A percentile compares a stretch with the other conserved stretches of the same genome.
Evolutionary conservation across 2,113 vertebrate species (phyloP).

Genomic region (Ceyx melanurus): DNA sequence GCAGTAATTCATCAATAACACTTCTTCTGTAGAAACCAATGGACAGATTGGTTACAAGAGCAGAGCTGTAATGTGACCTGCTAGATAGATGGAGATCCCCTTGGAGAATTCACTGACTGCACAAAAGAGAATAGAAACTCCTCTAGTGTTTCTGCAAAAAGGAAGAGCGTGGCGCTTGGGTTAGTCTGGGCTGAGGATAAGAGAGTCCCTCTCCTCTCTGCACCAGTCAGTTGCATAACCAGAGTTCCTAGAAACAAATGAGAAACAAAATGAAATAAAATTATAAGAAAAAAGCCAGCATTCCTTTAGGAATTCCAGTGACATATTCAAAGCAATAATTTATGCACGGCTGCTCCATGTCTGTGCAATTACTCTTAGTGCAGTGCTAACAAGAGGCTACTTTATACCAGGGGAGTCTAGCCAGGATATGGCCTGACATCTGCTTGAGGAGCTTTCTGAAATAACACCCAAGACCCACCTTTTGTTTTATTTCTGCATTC

Average conservation of each 20-base stretch:
- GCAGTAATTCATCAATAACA: constrained; percentile 71
- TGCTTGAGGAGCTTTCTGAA: background rate
- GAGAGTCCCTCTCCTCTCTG: background rate
- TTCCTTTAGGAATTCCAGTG: constrained; percentile 29
- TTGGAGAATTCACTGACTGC: constrained; percentile 17
- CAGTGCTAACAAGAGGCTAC: background rate
- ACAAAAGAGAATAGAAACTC: constrained; percentile 43
- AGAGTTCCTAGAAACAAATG: constrained; percentile 27
- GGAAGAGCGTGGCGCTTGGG: background rate
- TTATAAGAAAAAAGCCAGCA: background rate
- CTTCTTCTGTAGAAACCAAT: constrained; percentile 52
- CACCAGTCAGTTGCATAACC: background rate
- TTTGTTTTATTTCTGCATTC: background rate
- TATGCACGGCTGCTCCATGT: background rate
- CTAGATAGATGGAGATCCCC: constrained; percentile 61
- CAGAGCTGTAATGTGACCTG: constrained; percentile 62
- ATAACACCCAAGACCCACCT: background rate
- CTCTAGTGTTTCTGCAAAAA: constrained; percentile 43
- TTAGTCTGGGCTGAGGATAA: constrained; percentile 14
- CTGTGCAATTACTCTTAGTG: background rate
- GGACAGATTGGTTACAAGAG: constrained; percentile 65
- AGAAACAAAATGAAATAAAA: constrained; percentile 40
- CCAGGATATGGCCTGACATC: background rate
- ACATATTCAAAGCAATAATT: constrained; percentile 38
- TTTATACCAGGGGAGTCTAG: background rate